These are phyloP conservation scores for Julus scandinavius DNA, from an alignment of 2,888 invertebrate genomes.

Conservation along the genomic window DNA sequence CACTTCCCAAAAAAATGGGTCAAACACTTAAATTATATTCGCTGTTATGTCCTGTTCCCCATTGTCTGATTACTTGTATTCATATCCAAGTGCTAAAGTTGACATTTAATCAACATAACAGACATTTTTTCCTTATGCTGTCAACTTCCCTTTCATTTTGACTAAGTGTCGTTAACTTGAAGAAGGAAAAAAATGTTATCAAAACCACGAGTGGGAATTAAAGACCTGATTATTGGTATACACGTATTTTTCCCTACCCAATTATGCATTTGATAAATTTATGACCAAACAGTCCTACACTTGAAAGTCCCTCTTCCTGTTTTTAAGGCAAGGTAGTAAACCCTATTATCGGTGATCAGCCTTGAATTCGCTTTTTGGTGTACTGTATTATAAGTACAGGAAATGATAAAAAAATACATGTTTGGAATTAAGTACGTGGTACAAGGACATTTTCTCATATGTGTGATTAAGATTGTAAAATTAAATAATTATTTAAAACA, in stretches of 20 bases:
- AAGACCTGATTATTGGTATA: not conserved
- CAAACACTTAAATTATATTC: not conserved
- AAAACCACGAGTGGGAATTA: not conserved
- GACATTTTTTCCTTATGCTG: not conserved
- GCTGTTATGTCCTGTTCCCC: not conserved
- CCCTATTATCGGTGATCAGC: not conserved
- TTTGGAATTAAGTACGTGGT: not conserved
- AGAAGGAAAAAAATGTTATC: not conserved
- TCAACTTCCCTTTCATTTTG: not conserved
- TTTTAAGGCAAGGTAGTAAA: constrained; percentile 2
- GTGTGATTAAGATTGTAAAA: not conserved
- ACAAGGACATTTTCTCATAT: not conserved
- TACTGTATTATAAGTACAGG: not conserved
- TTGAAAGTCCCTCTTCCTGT: not conserved
- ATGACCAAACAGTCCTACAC: not conserved
- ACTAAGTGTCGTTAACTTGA: not conserved
- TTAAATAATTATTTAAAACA: constrained; percentile 37
- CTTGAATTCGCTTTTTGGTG: constrained; percentile 6
- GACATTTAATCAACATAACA: not conserved
- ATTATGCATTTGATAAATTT: not conserved
- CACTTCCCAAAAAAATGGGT: not conserved
- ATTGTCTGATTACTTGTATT: not conserved
- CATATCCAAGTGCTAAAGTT: not conserved
- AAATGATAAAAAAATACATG: not conserved
- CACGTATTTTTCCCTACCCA: not conserved